phyloP scores from a whole-genome alignment of 2,888 invertebrate genomes.

The Keiferia lycopersicella region DNA sequence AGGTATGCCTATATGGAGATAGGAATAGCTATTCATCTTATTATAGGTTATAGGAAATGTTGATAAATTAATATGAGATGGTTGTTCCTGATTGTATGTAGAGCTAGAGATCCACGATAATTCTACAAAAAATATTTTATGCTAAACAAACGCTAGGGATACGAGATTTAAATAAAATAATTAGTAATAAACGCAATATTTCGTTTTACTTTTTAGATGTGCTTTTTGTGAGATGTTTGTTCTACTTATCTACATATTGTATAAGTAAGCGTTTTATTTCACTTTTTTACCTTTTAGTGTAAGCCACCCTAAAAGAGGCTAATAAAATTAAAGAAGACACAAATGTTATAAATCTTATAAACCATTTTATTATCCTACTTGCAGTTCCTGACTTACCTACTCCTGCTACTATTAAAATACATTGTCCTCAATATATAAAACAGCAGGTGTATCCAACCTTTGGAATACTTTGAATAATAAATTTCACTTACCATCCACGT shows the following conservation, averaged over 20 bases:
- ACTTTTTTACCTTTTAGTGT: no score
- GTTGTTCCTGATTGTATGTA: neutral
- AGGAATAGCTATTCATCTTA: slow-evolving; percentile 19
- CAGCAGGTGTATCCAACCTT: slow-evolving; percentile 16
- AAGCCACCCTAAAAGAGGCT: no score
- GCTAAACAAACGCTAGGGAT: no score
- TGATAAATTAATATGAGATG: slow-evolving; percentile 5
- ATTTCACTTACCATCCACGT: slow-evolving; percentile 12
- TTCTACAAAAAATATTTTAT: neutral
- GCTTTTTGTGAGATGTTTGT: no score
- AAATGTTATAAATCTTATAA: neutral
- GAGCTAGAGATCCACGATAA: neutral
- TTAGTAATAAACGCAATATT: no score
- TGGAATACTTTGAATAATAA: slow-evolving; percentile 15
- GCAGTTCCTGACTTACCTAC: neutral
- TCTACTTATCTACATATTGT: no score
- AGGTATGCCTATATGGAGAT: slow-evolving; percentile 32
- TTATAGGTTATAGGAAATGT: slow-evolving; percentile 1
- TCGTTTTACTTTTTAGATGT: no score
- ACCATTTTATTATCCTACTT: neutral
- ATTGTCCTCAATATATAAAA: slow-evolving; percentile 12
- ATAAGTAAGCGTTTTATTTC: no score
- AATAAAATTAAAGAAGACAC: neutral
- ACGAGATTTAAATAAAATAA: no score
- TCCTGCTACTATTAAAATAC: neutral